Conservation (phyloP, 2,113 vertebrate genomes). For the Chascanopsetta lugubris region DNA sequence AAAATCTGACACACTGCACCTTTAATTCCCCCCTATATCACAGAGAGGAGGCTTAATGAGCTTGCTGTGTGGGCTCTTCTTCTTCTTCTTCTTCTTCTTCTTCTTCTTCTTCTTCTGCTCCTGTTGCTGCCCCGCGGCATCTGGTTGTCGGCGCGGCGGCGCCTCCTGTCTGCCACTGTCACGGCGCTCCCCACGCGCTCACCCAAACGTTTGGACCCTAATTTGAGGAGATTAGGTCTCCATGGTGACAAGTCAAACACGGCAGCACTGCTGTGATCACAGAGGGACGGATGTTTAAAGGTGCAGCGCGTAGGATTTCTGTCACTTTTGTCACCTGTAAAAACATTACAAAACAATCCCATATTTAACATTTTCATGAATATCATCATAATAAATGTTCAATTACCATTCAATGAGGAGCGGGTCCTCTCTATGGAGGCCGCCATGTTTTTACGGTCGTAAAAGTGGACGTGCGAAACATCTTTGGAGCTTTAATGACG, state of each 20-base stretch:
- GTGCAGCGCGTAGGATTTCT: no score
- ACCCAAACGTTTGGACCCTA: slow-evolving; percentile 63
- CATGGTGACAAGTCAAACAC: slow-evolving; percentile 70
- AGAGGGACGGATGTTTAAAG: no score
- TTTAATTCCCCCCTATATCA: slow-evolving; percentile 76
- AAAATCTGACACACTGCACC: no score
- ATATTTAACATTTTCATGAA: no score
- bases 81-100: slow-evolving; percentile 57
- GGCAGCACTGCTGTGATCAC: slow-evolving; percentile 54
- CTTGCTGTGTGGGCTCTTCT: slow-evolving; percentile 77
- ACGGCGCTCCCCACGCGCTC: slow-evolving; percentile 57
- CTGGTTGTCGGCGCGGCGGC: slow-evolving; percentile 74
- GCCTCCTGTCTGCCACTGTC: slow-evolving; percentile 66
- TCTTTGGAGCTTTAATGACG: no score
- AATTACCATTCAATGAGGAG: no score
- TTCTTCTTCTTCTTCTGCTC: slow-evolving; percentile 56
- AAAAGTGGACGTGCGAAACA: no score
- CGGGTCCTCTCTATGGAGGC: no score
- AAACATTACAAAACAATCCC: no score
- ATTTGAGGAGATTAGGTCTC: slow-evolving; percentile 74
- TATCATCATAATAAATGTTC: no score
- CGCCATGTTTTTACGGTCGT: no score
- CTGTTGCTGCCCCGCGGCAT: slow-evolving; percentile 69
- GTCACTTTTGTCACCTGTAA: slow-evolving; percentile 28
- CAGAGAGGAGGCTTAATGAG: slow-evolving; percentile 80